Percentiles rank a stretch among this genome's conserved stretches.
Conservation (phyloP, 2,113 vertebrate genomes). For the Nerophis lumbriciformis region DNA sequence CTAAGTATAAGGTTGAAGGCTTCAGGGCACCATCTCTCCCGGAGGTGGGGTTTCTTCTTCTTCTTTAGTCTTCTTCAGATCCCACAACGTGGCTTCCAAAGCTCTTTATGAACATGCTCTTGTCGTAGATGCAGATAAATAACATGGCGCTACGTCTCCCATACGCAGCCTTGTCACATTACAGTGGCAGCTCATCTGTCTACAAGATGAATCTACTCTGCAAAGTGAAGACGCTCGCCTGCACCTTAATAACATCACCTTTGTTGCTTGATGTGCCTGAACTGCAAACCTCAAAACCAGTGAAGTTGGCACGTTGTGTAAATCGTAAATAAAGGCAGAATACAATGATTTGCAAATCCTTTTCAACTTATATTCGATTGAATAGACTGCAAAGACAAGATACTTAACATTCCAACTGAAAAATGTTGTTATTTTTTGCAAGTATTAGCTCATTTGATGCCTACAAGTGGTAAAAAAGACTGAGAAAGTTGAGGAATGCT, state of each 20-base stretch:
- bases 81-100: conserved; percentile 18
- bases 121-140: conserved; percentile 24
- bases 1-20: conserved; percentile 11
- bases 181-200: conserved; percentile 14
- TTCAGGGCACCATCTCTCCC: conserved; percentile 26
- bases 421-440: too few relatives aligned
- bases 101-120: conserved; percentile 26
- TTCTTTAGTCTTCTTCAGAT: conserved; percentile 17
- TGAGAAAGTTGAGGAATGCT: too few relatives aligned
- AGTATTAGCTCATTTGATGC: too few relatives aligned
- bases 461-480: too few relatives aligned
- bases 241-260: conserved; percentile 19
- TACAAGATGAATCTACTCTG: conserved; percentile 23
- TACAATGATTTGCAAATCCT: too few relatives aligned
- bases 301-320: too few relatives aligned
- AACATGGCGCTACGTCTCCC: conserved; percentile 9
- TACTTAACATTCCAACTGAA: too few relatives aligned
- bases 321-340: too few relatives aligned
- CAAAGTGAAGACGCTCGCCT: conserved; percentile 3
- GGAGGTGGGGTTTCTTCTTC: background rate
- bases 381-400: too few relatives aligned
- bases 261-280: background rate
- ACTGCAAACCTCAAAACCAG: too few relatives aligned
- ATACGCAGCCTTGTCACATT: conserved; percentile 18
- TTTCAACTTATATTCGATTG: too few relatives aligned